Evolutionary conservation across 2,888 invertebrate species (phyloP), one percentile per base, ranked within the genome.

Genomic region (Xestia ashworthii): DNA sequence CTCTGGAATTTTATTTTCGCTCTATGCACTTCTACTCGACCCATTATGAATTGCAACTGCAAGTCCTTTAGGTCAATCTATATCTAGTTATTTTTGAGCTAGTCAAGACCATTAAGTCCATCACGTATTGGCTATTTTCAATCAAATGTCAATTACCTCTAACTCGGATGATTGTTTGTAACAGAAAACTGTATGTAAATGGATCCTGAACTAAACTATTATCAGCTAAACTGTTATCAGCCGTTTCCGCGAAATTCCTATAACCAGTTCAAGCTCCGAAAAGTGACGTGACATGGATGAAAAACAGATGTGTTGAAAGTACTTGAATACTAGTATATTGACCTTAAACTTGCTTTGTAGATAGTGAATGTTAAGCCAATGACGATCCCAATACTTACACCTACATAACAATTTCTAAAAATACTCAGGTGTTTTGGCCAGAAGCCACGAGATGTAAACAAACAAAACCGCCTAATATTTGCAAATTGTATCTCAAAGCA

Each of bases 371-470:
- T 82, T 80, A 76, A 84, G 65, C 70, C 82, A 82, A 78, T 80
- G 84, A 83, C 87, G 67, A 82, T 77, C 74, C 66, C 64, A 22
- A 88, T 86, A 86, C 82, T 86, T 87, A 88, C 89, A 88, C 89
- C 86, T 89, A 90, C 88, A 86, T 86, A 86, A 84, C 87, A 84
- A 83, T 81, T 76, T 87, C 89, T 91, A 93, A 91, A 92, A 92
- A 92, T 92, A 93, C 88, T 81, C 84, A 81, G 77, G 73, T 81
- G 87, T 80, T 92, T 90, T 94, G 95, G 95, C 94, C 86, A 84
- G 78, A 74, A 86, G 93, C 94, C 95, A 94, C 76, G 74, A 77
- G 74, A 87, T 82, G 87, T 89, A 90, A 90, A 89, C 88, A 91
- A 88, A 87, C 88, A 87, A 85, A 83, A 78, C 79, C 68, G 64